These are phyloP conservation scores for Cistogaster globosa DNA, from an alignment of 2,888 invertebrate genomes.

Conservation along the genomic window DNA sequence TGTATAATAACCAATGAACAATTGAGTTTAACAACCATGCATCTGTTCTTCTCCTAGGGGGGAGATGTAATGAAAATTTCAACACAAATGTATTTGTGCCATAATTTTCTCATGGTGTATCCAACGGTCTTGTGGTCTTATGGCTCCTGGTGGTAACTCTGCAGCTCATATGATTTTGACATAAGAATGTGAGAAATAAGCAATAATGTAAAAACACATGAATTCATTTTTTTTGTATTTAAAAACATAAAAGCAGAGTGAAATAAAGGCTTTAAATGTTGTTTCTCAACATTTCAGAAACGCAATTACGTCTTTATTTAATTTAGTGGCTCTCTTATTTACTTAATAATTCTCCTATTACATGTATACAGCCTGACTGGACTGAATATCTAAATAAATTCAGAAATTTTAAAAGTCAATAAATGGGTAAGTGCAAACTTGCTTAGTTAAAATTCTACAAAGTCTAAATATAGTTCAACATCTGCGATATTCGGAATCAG, in stretches of 20 bases:
- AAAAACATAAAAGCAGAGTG: neutral
- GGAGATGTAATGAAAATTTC: slow-evolving; percentile 15
- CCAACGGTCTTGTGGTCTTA: neutral
- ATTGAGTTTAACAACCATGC: neutral
- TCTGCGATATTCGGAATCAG: no score
- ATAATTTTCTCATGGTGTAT: neutral
- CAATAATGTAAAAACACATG: neutral
- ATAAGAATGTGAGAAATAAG: neutral
- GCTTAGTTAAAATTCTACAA: no score
- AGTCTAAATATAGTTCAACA: no score
- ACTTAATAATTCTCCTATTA: no score
- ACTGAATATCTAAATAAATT: no score
- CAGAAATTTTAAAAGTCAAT: no score
- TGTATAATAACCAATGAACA: slow-evolving; percentile 1
- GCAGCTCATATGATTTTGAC: neutral
- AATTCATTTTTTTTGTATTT: neutral
- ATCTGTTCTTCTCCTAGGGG: neutral
- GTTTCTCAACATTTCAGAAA: slow-evolving; percentile 11
- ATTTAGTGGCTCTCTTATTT: neutral
- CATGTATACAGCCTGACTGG: no score
- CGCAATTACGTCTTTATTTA: neutral
- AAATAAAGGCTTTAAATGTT: slow-evolving; percentile 20
- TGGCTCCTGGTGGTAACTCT: neutral
- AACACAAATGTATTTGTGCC: neutral
- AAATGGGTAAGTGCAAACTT: no score